These are phyloP conservation scores for Archaeoteleia sp. DNA, from an alignment of 2,888 invertebrate genomes.

Conservation along the genomic window DNA sequence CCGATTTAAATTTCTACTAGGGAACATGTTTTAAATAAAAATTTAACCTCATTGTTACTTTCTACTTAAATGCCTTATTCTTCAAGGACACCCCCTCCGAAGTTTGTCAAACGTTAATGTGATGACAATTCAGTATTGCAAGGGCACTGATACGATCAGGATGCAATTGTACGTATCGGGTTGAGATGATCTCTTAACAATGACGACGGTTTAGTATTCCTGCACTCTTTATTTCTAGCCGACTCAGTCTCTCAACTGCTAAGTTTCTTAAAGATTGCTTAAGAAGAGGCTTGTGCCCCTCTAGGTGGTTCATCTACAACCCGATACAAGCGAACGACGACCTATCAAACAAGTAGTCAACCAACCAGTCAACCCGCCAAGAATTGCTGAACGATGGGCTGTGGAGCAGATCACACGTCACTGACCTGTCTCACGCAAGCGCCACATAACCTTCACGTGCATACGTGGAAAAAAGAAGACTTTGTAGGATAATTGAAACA, in stretches of 20 bases:
- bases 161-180: too few species aligned
- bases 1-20: too few species aligned
- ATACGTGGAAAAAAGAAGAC: background rate
- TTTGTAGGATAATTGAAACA: slow-evolving; percentile 9
- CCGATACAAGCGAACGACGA: slow-evolving; percentile 2
- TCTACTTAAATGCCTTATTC: too few species aligned
- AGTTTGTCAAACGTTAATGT: too few species aligned
- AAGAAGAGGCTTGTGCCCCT: slow-evolving; percentile 12
- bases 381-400: slow-evolving; percentile 10
- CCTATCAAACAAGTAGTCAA: slow-evolving; percentile 8
- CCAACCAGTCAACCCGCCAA: slow-evolving; percentile 12
- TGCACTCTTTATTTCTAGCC: too few species aligned
- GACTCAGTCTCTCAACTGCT: background rate
- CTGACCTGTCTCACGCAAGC: slow-evolving; percentile 61
- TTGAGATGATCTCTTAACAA: too few species aligned
- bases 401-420: slow-evolving; percentile 14
- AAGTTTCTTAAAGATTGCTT: slow-evolving; percentile 2
- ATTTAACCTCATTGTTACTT: too few species aligned
- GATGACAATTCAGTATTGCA: too few species aligned
- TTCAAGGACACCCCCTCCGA: too few species aligned
- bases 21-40: too few species aligned
- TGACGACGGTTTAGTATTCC: too few species aligned
- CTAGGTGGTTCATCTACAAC: slow-evolving; percentile 11
- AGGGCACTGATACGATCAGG: too few species aligned
- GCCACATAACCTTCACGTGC: slow-evolving; percentile 12